Conservation (phyloP, 2,797 vertebrate species). For the Sebastiscus tertius region DNA sequence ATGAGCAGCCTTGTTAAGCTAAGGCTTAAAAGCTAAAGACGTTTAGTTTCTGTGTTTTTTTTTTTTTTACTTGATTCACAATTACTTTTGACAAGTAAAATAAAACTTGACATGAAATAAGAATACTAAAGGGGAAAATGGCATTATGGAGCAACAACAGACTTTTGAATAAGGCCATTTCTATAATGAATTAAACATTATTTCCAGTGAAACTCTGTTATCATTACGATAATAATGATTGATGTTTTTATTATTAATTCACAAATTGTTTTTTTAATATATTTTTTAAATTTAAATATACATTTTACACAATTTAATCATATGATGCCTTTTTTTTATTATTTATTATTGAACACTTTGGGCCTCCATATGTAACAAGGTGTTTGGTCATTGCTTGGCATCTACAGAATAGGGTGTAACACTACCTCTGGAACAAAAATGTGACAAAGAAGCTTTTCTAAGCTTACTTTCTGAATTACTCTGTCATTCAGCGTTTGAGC, state of each 20-base stretch:
- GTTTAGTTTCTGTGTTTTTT: not conserved
- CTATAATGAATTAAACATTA: not conserved
- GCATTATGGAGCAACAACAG: not conserved
- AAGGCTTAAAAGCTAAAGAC: too few species aligned
- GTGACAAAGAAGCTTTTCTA: conserved; percentile 15
- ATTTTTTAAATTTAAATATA: not conserved
- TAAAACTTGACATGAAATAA: too few species aligned
- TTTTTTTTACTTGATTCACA: not conserved
- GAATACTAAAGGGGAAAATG: too few species aligned
- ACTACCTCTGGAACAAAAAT: conserved; percentile 37
- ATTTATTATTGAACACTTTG: not conserved
- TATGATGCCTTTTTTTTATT: not conserved
- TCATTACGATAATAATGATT: too few species aligned
- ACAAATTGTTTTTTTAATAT: not conserved
- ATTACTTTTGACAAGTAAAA: not conserved
- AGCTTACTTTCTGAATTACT: not conserved
- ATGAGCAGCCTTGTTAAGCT: too few species aligned
- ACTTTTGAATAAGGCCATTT: not conserved
- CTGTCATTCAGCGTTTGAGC: conserved; percentile 14
- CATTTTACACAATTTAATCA: not conserved
- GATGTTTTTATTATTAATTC: not conserved
- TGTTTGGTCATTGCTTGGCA: not conserved
- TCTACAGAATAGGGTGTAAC: conserved; percentile 3
- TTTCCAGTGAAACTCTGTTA: too few species aligned
- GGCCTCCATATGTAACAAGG: not conserved